These are phyloP conservation scores for Epistrophella euchroma DNA, from an alignment of 2,888 invertebrate species.

Conservation along the genomic window DNA sequence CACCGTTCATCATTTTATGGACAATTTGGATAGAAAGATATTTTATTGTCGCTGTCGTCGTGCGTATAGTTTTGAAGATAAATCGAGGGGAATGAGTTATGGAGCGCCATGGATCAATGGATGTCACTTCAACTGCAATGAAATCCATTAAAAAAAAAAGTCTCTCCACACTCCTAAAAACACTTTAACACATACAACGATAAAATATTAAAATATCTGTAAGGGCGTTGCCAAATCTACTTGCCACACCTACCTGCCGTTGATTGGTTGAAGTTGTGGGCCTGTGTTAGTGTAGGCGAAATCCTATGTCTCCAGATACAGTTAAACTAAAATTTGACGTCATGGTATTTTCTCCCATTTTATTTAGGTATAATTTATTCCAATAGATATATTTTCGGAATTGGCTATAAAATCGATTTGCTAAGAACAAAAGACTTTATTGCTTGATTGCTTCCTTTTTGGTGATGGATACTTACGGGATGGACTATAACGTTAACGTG, in stretches of 20 bases:
- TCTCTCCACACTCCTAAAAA: not conserved
- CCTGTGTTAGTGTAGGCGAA: conserved; percentile 51
- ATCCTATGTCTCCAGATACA: conserved; percentile 11
- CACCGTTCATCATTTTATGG: conserved; percentile 39
- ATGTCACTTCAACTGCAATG: conserved; percentile 52
- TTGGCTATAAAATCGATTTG: conserved; percentile 70
- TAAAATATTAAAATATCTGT: not conserved
- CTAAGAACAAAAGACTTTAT: conserved; percentile 60
- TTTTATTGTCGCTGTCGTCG: conserved; percentile 25
- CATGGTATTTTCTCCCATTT: conserved; percentile 45
- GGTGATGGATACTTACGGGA: conserved; percentile 27
- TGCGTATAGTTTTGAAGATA: conserved; percentile 14
- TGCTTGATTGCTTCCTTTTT: conserved; percentile 71
- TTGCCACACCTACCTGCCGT: conserved; percentile 18
- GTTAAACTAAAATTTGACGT: conserved; percentile 43
- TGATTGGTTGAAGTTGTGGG: conserved; percentile 47
- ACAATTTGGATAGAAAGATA: conserved; percentile 57
- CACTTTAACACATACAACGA: not conserved
- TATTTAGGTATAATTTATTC: conserved; percentile 26
- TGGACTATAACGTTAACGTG: conserved; percentile 44
- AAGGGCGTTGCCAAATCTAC: conserved; percentile 21
- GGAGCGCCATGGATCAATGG: conserved; percentile 67
- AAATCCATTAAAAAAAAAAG: conserved; percentile 43
- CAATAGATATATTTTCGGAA: conserved; percentile 12
- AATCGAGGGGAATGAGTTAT: conserved; percentile 69